phyloP scores from a whole-genome alignment of 2,888 invertebrate species.

The Microplitis deprimator region DNA sequence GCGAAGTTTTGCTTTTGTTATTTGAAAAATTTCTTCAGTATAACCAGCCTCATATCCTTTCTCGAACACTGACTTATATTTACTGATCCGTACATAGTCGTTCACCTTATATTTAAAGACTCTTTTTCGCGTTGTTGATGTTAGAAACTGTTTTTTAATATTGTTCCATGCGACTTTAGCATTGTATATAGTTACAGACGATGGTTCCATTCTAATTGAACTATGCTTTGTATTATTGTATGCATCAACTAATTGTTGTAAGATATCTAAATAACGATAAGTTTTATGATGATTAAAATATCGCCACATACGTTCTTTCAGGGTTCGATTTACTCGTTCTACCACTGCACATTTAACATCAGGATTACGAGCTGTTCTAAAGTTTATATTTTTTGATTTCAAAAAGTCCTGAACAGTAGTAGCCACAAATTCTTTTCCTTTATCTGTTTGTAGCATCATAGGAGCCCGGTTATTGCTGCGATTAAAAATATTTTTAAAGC shows the following conservation, averaged over 20 bases:
- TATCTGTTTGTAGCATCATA: too few relatives aligned
- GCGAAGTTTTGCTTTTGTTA: neutral
- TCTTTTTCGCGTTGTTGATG: neutral
- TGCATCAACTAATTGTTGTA: slow-evolving; percentile 48
- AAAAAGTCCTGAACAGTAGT: neutral
- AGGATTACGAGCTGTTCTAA: neutral
- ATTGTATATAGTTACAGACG: neutral
- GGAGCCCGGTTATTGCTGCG: too few relatives aligned
- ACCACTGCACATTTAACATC: slow-evolving; percentile 8
- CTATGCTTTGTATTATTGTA: slow-evolving; percentile 53
- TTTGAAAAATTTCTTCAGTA: too few relatives aligned
- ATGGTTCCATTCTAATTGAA: slow-evolving; percentile 38
- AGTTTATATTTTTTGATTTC: neutral
- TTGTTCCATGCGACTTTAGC: neutral
- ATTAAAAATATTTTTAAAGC: neutral
- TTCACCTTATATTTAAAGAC: neutral
- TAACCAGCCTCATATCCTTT: slow-evolving; percentile 43
- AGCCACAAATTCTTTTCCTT: slow-evolving; percentile 2
- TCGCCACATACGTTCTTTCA: neutral
- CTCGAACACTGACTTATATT: slow-evolving; percentile 9
- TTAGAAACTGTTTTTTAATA: too few relatives aligned
- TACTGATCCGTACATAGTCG: neutral
- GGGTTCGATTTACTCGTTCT: neutral
- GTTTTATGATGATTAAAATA: slow-evolving; percentile 33
- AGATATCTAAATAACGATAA: slow-evolving; percentile 51